Evolutionary conservation across 2,113 vertebrate genomes (phyloP).

Genomic region (Aldabrachelys gigantea): DNA sequence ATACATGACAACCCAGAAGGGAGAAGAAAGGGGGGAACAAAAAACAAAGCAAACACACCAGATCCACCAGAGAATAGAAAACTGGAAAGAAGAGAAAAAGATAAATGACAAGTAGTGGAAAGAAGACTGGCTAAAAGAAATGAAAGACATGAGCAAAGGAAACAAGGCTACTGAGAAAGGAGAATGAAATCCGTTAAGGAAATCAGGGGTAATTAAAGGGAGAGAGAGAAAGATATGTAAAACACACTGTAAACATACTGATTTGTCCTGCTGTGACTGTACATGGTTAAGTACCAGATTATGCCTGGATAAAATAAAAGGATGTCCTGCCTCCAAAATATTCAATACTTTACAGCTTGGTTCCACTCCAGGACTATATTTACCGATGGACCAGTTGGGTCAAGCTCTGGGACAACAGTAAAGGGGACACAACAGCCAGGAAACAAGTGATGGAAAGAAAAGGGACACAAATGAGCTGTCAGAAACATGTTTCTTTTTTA

Average conservation of each 20-base stretch:
- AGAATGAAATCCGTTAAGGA: background rate
- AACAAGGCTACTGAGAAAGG: background rate
- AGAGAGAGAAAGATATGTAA: background rate
- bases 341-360: background rate
- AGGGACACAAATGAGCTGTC: background rate
- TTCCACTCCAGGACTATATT: background rate
- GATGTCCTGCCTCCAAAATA: background rate
- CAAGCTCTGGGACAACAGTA: background rate
- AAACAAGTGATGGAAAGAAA: background rate
- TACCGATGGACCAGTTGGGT: background rate
- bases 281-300: background rate
- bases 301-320: background rate
- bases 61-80: background rate
- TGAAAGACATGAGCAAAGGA: background rate
- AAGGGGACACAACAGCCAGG: background rate
- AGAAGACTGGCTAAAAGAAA: background rate
- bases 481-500: background rate
- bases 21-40: slow-evolving; percentile 19
- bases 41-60: slow-evolving; percentile 9
- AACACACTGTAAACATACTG: background rate
- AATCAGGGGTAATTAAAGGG: background rate
- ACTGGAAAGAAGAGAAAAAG: background rate
- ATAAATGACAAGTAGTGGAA: background rate
- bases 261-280: background rate
- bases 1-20: background rate